Conservation (phyloP, 2,888 invertebrate species). For the Drosophila multiciliata region DNA sequence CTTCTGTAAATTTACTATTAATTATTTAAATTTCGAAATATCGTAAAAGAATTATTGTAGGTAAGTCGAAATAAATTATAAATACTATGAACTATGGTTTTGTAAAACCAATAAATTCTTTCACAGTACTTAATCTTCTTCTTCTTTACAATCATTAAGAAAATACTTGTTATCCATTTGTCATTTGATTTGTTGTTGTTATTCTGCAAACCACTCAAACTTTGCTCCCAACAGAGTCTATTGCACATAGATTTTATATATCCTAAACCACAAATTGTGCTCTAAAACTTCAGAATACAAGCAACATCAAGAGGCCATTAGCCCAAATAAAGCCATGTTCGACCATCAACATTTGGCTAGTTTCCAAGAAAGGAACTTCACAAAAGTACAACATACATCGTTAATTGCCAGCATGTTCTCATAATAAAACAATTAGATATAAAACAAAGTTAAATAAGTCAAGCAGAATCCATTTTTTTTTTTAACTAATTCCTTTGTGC, state of each 20-base stretch:
- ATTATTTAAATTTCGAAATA: background rate
- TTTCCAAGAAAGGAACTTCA: constrained; percentile 15
- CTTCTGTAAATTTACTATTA: no score
- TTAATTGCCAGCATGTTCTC: constrained; percentile 32
- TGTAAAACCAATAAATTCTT: background rate
- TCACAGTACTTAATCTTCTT: background rate
- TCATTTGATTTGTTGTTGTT: background rate
- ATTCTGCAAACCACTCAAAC: constrained; percentile 4
- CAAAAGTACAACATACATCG: constrained; percentile 9
- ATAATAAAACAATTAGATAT: constrained; percentile 30
- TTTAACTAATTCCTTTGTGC: background rate
- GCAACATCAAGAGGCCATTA: constrained; percentile 48
- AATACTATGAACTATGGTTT: no score
- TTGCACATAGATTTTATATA: constrained; percentile 1
- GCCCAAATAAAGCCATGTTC: constrained; percentile 33
- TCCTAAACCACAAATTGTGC: constrained; percentile 22
- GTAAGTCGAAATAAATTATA: background rate
- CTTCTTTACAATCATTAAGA: background rate
- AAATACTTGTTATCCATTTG: background rate
- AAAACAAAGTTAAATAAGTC: constrained; percentile 1
- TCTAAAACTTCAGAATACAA: constrained; percentile 9
- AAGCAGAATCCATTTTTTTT: background rate
- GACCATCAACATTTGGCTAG: constrained; percentile 8
- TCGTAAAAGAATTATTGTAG: background rate
- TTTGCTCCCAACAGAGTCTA: constrained; percentile 1